Evolutionary conservation across 2,888 invertebrate species (phyloP), one percentile per base, ranked within the genome.

Genomic region (Meteorus cinctellus): DNA sequence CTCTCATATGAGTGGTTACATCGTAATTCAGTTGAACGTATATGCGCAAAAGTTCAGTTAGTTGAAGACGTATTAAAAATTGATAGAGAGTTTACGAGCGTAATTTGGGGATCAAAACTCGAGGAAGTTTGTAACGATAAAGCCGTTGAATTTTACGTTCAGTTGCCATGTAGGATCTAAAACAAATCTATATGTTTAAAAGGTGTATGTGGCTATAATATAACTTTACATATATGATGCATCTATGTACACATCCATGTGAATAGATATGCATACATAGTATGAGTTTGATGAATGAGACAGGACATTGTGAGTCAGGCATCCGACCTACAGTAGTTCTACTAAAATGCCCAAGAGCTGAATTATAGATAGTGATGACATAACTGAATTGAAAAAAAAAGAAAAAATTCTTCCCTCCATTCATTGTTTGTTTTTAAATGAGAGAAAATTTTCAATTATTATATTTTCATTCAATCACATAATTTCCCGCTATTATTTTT

Each of bases 71-170:
- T 65, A 60, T 67, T 66, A 65, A 76, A 66, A 78, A 78, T 78
- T 78, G 74, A 78, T 78, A 76, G 76, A 72, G 76, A 78, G 76
- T 78, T 78, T 78, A 78, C 78, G 78, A 76, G 74, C 72, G 76
- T 78, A 78, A 78, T 78, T 78, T 76, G 76, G 72, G 74, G 78
- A 78, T 76, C 76, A 75, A 76, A 78, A 72, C 71, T 73, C 68
- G 74, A 41, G 78, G 69, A 78, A 78, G 71, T 78, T 78, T 76
- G 74, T 60, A 63, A 71, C 59, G 71, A 27, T 19, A 55, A 59
- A 59, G 41, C 41, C 34, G 73, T 65, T 27, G 29, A 65, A 62
- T 73, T 67, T 73, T 59, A 60, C 29, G 29, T 73, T 73, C 36
- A 41, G 31, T 65, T 62, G 14, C 31, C 62, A 29, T 62, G 31